phyloP scores from a whole-genome alignment of 2,113 vertebrate species.

The Amblyopsis rosae region DNA sequence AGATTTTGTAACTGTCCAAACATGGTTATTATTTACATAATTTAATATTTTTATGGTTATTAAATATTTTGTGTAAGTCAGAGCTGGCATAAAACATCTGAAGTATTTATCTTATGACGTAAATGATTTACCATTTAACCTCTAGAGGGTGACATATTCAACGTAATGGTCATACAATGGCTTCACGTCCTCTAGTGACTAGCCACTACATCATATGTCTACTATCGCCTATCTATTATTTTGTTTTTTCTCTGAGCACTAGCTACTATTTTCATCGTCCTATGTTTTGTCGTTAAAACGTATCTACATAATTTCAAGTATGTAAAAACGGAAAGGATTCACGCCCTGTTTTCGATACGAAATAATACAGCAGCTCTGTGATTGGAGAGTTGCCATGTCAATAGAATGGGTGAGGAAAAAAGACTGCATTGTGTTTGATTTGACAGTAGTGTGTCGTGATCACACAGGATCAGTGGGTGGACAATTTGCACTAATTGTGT shows the following conservation, averaged over 20 bases:
- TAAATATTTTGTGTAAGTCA: background rate
- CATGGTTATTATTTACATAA: slow-evolving; percentile 21
- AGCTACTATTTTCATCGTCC: no score
- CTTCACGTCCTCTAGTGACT: no score
- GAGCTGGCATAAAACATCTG: no score
- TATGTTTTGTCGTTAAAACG: no score
- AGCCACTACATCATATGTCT: no score
- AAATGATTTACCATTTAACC: slow-evolving; percentile 5
- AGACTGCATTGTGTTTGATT: slow-evolving; percentile 48
- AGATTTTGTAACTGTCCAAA: background rate
- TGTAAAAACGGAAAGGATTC: no score
- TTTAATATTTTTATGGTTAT: slow-evolving; percentile 56
- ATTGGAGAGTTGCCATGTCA: slow-evolving; percentile 58
- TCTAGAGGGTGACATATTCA: slow-evolving; percentile 51
- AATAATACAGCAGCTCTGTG: slow-evolving; percentile 4
- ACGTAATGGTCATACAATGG: background rate
- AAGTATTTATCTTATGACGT: no score
- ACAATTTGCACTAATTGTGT: slow-evolving; percentile 45
- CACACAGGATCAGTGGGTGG: slow-evolving; percentile 62
- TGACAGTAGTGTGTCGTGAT: slow-evolving; percentile 71
- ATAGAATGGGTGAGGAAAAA: slow-evolving; percentile 37
- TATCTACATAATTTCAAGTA: no score
- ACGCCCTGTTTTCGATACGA: slow-evolving; percentile 10
- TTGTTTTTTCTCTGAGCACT: no score
- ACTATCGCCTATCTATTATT: no score